Evolutionary conservation across 2,888 invertebrate species (phyloP), one percentile per base, ranked within the genome.

Genomic region (Lochmaea capreae): DNA sequence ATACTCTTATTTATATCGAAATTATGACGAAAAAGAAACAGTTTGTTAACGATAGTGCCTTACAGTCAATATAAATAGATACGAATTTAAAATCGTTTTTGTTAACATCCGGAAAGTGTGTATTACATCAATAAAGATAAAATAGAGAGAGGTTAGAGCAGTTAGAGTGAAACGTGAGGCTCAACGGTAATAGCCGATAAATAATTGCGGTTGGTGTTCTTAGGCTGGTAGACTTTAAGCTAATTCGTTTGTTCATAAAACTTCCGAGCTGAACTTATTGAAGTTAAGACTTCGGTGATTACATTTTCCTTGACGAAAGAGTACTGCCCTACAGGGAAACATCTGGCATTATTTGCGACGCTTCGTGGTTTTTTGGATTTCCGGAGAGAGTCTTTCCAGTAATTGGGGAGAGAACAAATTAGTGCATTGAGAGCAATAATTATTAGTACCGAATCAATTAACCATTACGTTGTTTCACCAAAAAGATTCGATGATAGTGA

Each of bases 141-240:
- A 54, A 22, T 54, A 26, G 70, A 42, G 52, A 18, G 52, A 62
- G 62, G 62, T 49, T 46, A 22, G 62, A 70, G 63, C 70, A 70
- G 70, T 70, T 70, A 70, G 43, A 62, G 59, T 54, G n/a, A 57
- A 70, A 70, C 70, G 70, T 70, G 70, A 70, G 70, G 33, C 54
- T 69, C 70, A 63, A 54, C 70, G 63, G 22, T 70, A 70, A 70
- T 39, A 16, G 42, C 22, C 54, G 54, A 70, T 70, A 70, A 70
- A 70, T 70, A 63, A 70, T 70, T 63, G 63, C 63, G 42, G 54
- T 54, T 54, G 54, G 18, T 26, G 46, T 58, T 58, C 58, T 61
- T 39, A 61, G 61, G 61, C 61, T 39, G n/a, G 61, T 58, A 22
- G 9, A 42, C 8, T 6, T 42, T 6, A 22, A 22, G 3, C 22